Conservation (phyloP, 2,888 invertebrate species). For the Harpalus rufipes region DNA sequence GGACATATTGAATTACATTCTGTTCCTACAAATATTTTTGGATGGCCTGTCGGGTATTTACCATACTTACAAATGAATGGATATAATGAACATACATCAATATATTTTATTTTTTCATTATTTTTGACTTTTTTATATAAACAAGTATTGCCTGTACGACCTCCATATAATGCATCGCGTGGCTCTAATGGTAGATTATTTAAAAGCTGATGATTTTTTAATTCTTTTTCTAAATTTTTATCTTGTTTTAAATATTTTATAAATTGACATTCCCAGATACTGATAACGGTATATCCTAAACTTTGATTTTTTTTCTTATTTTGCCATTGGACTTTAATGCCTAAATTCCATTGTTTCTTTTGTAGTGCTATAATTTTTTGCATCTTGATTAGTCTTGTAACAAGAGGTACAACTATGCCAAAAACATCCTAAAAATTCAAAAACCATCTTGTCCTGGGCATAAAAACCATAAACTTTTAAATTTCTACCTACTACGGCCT, state of each 20-base stretch:
- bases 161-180: background rate
- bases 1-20: background rate
- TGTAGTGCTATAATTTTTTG: background rate
- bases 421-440: conserved; percentile 35
- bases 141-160: no score
- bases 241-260: background rate
- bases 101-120: background rate
- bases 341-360: conserved; percentile 36
- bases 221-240: background rate
- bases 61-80: background rate
- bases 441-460: background rate
- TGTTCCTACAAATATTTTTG: conserved; percentile 41
- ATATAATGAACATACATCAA: background rate
- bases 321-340: conserved; percentile 5
- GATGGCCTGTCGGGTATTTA: conserved; percentile 36
- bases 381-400: no score
- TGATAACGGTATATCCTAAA: conserved; percentile 24
- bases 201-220: background rate
- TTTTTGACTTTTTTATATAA: no score
- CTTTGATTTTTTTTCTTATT: background rate
- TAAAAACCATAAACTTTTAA: conserved; percentile 23
- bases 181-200: background rate
- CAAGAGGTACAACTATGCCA: no score
- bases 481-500: conserved; percentile 41
- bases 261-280: conserved; percentile 23